These are phyloP conservation scores for Phenganax subtilis DNA, from an alignment of 92 coral and sea anemone genomes.

Conservation along the genomic window DNA sequence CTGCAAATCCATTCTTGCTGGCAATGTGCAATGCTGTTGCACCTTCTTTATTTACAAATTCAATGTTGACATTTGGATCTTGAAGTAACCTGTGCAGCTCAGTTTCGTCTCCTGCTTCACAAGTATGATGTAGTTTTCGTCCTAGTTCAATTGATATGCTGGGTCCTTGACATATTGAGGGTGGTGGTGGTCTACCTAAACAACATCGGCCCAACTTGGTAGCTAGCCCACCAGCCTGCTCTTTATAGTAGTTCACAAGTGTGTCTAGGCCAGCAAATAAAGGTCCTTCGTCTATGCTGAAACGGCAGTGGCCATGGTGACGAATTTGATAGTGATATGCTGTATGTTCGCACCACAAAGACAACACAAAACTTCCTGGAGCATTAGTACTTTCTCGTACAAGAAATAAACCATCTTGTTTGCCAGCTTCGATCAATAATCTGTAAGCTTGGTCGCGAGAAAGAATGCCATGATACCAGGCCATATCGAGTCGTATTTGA, in stretches of 20 bases:
- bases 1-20: slow-evolving; percentile 60
- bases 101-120: slow-evolving; percentile 65
- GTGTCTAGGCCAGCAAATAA: slow-evolving; percentile 81
- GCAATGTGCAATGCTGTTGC: slow-evolving; percentile 79
- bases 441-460: slow-evolving; percentile 81
- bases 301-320: slow-evolving; percentile 77
- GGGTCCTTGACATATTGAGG: slow-evolving; percentile 71
- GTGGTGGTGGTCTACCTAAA: slow-evolving; percentile 83
- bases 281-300: slow-evolving; percentile 94
- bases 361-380: slow-evolving; percentile 81
- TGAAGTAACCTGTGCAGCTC: slow-evolving; percentile 63
- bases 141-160: slow-evolving; percentile 52
- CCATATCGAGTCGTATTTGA: slow-evolving; percentile 45
- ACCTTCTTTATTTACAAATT: slow-evolving; percentile 77
- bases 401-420: slow-evolving; percentile 85
- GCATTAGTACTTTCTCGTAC: slow-evolving; percentile 82
- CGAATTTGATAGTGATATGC: slow-evolving; percentile 92
- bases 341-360: slow-evolving; percentile 81
- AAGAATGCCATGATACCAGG: slow-evolving; percentile 89
- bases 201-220: slow-evolving; percentile 65
- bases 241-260: slow-evolving; percentile 76
- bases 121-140: slow-evolving; percentile 63
- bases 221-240: slow-evolving; percentile 85
- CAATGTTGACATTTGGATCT: slow-evolving; percentile 66
- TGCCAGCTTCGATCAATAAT: slow-evolving; percentile 67